phyloP scores from a whole-genome alignment of 2,113 vertebrate species.

The Gallinago jamesoni region DNA sequence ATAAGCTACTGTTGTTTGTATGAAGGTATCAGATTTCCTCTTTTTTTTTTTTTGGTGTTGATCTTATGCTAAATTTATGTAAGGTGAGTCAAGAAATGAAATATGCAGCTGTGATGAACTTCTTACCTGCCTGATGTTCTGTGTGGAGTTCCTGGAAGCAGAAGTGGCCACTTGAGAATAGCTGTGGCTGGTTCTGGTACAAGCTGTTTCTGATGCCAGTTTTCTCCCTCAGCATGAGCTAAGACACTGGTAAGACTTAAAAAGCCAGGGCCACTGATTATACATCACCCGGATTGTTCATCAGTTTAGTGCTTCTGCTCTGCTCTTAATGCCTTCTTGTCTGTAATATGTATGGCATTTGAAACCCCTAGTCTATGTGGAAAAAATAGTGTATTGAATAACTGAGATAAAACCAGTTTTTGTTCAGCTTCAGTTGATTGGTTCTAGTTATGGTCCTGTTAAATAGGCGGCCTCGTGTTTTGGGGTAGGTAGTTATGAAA shows the following conservation, averaged over 20 bases:
- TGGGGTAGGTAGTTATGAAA: neutral
- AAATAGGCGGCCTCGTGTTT: neutral
- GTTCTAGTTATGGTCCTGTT: neutral
- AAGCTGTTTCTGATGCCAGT: neutral
- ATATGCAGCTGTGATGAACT: neutral
- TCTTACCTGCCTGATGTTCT: neutral
- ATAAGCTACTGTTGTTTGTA: neutral
- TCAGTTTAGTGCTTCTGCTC: neutral
- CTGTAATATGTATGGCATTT: neutral
- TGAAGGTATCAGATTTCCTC: neutral
- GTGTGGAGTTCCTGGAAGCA: neutral
- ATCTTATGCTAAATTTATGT: neutral
- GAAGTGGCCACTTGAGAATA: neutral
- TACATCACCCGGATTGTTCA: neutral
- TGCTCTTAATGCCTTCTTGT: neutral
- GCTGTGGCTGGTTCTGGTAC: neutral
- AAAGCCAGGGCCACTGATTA: neutral
- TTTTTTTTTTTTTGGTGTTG: neutral
- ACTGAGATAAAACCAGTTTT: neutral
- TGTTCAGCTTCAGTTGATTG: neutral
- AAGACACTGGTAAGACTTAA: neutral
- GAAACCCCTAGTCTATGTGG: accelerated
- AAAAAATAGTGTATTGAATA: neutral
- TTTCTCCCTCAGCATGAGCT: neutral
- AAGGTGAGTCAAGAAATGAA: neutral